These are phyloP conservation scores for Drosophila micromelanica DNA, from an alignment of 1,140 invertebrate species.

Conservation along the genomic window DNA sequence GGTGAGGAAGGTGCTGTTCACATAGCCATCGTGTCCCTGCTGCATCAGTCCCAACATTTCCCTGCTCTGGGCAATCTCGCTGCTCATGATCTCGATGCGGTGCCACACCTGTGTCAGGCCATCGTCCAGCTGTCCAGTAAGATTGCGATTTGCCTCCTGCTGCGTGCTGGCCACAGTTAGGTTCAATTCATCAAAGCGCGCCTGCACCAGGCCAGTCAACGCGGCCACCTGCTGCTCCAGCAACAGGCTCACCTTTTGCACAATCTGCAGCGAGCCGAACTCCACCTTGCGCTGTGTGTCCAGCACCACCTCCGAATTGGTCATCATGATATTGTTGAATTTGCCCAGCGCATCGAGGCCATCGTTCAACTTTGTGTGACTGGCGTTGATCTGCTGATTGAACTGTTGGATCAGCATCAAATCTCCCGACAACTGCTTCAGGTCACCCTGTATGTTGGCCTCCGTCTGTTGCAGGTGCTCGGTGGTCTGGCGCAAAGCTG, in stretches of 20 bases:
- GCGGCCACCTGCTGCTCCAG: slow-evolving; percentile 88
- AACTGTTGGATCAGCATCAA: slow-evolving; percentile 70
- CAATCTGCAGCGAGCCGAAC: slow-evolving; percentile 93
- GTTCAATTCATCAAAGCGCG: slow-evolving; percentile 89
- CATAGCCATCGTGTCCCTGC: slow-evolving; percentile 91
- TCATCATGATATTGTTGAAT: slow-evolving; percentile 91
- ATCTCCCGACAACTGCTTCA: slow-evolving; percentile 85
- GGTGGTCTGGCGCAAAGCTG: slow-evolving; percentile 78
- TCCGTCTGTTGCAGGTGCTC: slow-evolving; percentile 82
- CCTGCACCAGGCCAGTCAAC: slow-evolving; percentile 88
- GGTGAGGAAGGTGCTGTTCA: slow-evolving; percentile 92
- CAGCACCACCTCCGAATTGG: slow-evolving; percentile 93
- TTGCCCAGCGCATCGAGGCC: slow-evolving; percentile 87
- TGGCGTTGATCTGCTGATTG: slow-evolving; percentile 86
- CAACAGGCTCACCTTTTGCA: slow-evolving; percentile 91
- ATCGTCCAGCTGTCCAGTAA: slow-evolving; percentile 91
- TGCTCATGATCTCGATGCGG: slow-evolving; percentile 94
- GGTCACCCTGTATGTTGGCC: slow-evolving; percentile 59
- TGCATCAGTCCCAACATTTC: slow-evolving; percentile 90
- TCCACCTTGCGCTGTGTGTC: slow-evolving; percentile 93
- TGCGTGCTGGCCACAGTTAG: slow-evolving; percentile 90
- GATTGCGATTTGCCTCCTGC: slow-evolving; percentile 89
- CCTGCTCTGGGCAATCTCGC: slow-evolving; percentile 91
- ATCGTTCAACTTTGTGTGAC: slow-evolving; percentile 86
- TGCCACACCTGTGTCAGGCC: slow-evolving; percentile 94